These are phyloP conservation scores for Anguilla rostrata DNA, from an alignment of 2,113 vertebrate species.

Conservation along the genomic window DNA sequence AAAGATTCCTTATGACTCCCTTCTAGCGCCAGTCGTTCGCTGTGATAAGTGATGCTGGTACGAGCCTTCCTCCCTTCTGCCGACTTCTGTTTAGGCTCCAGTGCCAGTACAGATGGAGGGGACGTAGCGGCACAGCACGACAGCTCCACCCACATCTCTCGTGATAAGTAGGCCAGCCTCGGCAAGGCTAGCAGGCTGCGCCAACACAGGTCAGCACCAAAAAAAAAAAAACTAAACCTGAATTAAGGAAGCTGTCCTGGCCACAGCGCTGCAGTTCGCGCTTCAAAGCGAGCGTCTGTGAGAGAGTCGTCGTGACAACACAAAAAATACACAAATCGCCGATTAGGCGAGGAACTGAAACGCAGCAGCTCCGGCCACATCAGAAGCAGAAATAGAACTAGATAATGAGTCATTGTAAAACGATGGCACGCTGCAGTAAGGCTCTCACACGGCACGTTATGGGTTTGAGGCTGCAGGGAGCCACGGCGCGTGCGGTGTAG, in stretches of 20 bases:
- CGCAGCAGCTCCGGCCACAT: too few species aligned
- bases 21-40: background rate
- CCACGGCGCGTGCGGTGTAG: too few species aligned
- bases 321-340: background rate
- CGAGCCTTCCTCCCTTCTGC: background rate
- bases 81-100: background rate
- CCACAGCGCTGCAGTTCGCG: background rate
- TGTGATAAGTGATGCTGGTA: background rate
- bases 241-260: conserved; percentile 11
- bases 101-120: background rate
- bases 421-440: too few species aligned
- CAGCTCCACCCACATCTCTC: background rate
- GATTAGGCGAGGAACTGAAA: too few species aligned
- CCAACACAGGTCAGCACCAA: background rate
- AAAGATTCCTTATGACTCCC: background rate
- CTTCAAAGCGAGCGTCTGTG: too few species aligned
- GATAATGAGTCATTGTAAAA: too few species aligned
- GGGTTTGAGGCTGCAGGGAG: too few species aligned
- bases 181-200: background rate
- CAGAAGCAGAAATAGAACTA: too few species aligned
- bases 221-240: background rate
- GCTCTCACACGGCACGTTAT: too few species aligned
- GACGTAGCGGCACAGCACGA: background rate
- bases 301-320: too few species aligned
- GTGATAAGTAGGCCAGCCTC: background rate